Conservation (phyloP, 2,113 vertebrate species). For the Promerops cafer region DNA sequence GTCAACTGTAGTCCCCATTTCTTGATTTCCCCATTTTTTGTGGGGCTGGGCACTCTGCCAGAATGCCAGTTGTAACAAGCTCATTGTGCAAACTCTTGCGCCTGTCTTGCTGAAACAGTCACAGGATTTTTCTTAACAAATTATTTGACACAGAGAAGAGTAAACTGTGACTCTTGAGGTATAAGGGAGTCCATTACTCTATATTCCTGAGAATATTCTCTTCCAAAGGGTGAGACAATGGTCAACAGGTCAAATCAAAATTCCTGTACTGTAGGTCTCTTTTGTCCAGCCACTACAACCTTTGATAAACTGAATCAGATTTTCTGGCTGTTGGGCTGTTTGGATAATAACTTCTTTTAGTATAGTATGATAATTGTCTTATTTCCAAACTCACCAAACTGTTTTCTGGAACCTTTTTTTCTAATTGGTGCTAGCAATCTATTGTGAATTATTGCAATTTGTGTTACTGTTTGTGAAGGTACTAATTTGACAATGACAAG, state of each 20-base stretch:
- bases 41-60: fast-evolving
- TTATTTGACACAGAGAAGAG: not conserved
- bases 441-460: not conserved
- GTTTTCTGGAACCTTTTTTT: not conserved
- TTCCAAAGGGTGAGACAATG: not conserved
- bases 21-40: fast-evolving
- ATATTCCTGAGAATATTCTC: not conserved
- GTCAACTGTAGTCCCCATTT: not conserved
- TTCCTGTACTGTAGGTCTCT: not conserved
- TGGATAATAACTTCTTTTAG: not conserved
- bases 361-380: not conserved
- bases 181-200: not conserved
- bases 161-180: not conserved
- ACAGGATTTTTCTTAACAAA: not conserved
- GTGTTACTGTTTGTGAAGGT: not conserved
- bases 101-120: not conserved
- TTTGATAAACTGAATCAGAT: not conserved
- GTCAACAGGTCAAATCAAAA: not conserved
- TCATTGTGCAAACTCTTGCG: fast-evolving
- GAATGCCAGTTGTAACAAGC: not conserved
- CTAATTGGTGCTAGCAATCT: not conserved
- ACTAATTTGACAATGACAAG: not conserved
- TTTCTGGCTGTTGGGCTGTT: not conserved
- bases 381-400: not conserved
- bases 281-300: not conserved